Evolutionary conservation across 2,797 vertebrate genomes (phyloP).

Genomic region (Trachops cirrhosus): DNA sequence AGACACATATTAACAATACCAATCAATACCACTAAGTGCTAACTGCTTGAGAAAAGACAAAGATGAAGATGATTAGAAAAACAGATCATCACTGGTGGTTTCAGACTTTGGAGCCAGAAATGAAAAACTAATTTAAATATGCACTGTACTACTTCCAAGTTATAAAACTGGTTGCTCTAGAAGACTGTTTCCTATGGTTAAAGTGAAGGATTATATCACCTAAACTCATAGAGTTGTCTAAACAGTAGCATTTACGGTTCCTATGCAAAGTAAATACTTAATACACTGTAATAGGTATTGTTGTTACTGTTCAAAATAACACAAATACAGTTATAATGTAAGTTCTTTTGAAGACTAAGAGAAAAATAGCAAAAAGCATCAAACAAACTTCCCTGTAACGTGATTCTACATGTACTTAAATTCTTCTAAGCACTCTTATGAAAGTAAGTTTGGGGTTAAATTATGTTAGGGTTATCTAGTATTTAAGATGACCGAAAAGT

Average conservation of each 20-base stretch:
- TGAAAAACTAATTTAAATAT: background rate
- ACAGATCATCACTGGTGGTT: background rate
- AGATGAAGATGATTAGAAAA: background rate
- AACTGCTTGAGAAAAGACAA: conserved; percentile 22
- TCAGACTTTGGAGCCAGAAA: background rate
- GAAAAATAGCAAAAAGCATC: conserved; percentile 1
- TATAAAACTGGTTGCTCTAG: conserved; percentile 2
- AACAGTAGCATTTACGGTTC: background rate
- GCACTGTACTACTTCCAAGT: conserved; percentile 1
- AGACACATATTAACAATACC: background rate
- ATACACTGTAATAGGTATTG: background rate
- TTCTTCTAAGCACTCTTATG: conserved; percentile 3
- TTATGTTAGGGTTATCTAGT: conserved; percentile 28
- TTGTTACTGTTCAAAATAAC: conserved; percentile 13
- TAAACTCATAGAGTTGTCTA: background rate
- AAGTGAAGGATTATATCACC: background rate
- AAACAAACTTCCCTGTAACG: background rate
- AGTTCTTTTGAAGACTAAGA: background rate
- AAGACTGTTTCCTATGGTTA: background rate
- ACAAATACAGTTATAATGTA: conserved; percentile 35
- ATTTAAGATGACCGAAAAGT: conserved; percentile 41
- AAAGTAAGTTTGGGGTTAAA: conserved; percentile 28
- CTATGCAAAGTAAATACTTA: background rate
- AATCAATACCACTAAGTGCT: background rate
- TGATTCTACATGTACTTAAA: conserved; percentile 1